These are phyloP conservation scores for Colinus virginianus DNA, from an alignment of 2,113 vertebrate species.

Conservation along the genomic window DNA sequence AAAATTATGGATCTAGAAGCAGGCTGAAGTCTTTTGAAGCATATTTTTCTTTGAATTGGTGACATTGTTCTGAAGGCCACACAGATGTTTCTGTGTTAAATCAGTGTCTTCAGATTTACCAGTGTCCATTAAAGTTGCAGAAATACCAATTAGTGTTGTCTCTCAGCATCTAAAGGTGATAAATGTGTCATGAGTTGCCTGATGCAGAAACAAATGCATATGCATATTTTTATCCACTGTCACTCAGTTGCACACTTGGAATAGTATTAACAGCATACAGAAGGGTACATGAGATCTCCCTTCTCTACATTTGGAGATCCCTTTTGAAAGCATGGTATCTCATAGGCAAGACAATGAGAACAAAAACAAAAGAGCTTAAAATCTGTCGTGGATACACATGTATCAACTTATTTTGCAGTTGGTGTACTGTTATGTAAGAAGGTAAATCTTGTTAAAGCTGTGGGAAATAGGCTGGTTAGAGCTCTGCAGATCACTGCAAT, in stretches of 20 bases:
- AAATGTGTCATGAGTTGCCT: background rate
- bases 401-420: background rate
- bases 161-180: background rate
- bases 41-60: background rate
- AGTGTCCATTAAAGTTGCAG: background rate
- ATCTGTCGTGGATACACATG: background rate
- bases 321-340: background rate
- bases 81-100: background rate
- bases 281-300: background rate
- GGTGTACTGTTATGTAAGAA: background rate
- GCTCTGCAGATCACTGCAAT: background rate
- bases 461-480: background rate
- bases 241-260: background rate
- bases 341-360: background rate
- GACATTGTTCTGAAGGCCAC: background rate
- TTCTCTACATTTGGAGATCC: background rate
- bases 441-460: background rate
- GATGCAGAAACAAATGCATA: conserved; percentile 5
- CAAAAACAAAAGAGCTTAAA: background rate
- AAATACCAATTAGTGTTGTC: background rate
- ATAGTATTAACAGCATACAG: background rate
- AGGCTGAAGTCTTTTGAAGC: background rate
- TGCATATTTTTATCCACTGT: conserved; percentile 28
- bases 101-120: background rate
- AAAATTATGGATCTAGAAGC: background rate